Evolutionary conservation across 2,797 vertebrate species (phyloP), one percentile per base, ranked within the genome.

Genomic region (Pitangus sulphuratus): DNA sequence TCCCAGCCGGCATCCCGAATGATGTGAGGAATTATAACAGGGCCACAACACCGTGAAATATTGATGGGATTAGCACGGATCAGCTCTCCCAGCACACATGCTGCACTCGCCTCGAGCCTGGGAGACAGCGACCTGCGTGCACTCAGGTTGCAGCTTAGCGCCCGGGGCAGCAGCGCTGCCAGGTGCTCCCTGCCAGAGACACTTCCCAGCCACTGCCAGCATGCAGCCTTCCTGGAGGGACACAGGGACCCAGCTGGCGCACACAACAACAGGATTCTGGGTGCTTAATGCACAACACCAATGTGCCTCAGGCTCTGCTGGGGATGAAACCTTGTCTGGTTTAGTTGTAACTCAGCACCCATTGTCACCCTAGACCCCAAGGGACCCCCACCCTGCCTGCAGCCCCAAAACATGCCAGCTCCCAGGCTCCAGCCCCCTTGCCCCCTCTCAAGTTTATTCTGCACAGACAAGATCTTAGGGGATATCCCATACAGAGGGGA

Each of bases 21-120:
- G 84, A 93, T 15, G 39, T 0, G 26, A 91, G 84, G 78, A 91
- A 79, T 89, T 89, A 61, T 92, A 95, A 93, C 94, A 87, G 81
- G 84, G 74, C 81, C 91, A 93, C 11, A n/a, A 42, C 33, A 3
- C 77, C 51, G 74, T 96, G 89, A 96, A 96, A 95, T 96, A 96
- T 96, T 95, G 91, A 96, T 96, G 93, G 93, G 93, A 95, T 96
- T 96, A 95, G 89, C 2, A 1, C 6, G 20, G 95, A 92, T 96
- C 93, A 96, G 77, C 84, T 96, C 91, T 96, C 84, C 60, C 72
- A 28, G 89, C n/a, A 2, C 77, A 31, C 77, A 39, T 0, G 35
- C 86, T 14, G 51, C 1, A 1, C 90, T 83, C 13, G 1, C 72
- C 86, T 78, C 0, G 5, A 77, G 90, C 64, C 81, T 1, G 4